These are phyloP conservation scores for Taenioides sp. DNA, from an alignment of 2,797 vertebrate species.

Conservation along the genomic window DNA sequence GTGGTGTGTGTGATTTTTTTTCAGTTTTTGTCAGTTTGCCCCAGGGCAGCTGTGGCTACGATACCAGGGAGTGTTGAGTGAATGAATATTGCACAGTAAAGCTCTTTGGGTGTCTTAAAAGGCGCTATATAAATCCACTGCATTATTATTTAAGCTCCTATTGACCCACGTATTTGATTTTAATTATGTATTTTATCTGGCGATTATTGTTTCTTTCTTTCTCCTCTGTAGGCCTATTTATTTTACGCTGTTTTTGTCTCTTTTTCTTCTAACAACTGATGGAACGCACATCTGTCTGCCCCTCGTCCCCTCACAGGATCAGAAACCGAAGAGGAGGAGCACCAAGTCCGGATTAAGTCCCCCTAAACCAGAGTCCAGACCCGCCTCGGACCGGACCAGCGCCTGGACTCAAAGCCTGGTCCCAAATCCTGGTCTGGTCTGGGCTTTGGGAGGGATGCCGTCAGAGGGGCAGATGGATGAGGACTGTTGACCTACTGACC, in stretches of 20 bases:
- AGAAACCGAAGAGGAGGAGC: background rate
- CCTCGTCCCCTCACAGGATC: background rate
- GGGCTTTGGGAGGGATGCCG: conserved; percentile 64
- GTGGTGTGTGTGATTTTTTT: too few species aligned
- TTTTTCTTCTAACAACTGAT: background rate
- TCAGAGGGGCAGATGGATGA: conserved; percentile 80
- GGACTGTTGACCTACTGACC: conserved; percentile 79
- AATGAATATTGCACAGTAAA: too few species aligned
- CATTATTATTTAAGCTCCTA: too few species aligned
- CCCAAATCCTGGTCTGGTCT: background rate
- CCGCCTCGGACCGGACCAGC: background rate
- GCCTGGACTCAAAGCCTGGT: background rate
- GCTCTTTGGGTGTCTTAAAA: too few species aligned
- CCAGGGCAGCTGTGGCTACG: too few species aligned
- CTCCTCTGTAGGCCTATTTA: background rate
- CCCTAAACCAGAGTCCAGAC: background rate
- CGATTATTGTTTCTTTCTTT: background rate
- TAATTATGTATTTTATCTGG: too few species aligned
- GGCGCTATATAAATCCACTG: too few species aligned
- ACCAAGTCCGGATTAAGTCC: background rate
- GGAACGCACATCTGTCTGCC: background rate
- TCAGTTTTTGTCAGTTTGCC: too few species aligned
- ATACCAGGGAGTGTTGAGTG: too few species aligned
- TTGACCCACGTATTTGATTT: too few species aligned
- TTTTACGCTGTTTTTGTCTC: background rate